These are phyloP conservation scores for Guaruba guarouba DNA, from an alignment of 2,113 vertebrate species.

Conservation along the genomic window DNA sequence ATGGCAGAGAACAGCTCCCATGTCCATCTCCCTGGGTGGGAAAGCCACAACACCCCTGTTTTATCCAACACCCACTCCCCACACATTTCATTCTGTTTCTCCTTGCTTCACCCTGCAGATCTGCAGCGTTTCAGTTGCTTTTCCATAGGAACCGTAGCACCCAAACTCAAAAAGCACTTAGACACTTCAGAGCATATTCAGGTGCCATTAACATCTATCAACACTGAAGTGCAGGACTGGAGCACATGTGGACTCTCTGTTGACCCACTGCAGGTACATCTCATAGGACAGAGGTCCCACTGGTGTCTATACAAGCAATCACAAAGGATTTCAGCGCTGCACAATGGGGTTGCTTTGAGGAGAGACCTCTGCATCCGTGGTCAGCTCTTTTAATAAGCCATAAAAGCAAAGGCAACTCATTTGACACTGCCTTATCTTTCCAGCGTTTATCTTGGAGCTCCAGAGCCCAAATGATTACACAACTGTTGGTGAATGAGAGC, in stretches of 20 bases:
- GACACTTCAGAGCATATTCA: background rate
- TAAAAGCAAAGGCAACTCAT: background rate
- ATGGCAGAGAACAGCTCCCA: rapidly evolving
- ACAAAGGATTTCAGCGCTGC: background rate
- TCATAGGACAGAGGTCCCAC: background rate
- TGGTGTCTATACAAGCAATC: rapidly evolving
- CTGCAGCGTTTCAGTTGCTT: background rate
- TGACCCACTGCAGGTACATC: background rate
- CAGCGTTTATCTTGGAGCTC: background rate
- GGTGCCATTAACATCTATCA: background rate
- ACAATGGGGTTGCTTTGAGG: background rate
- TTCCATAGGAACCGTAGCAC: rapidly evolving
- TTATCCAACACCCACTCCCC: background rate
- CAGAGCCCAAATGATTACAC: background rate
- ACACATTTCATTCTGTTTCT: background rate
- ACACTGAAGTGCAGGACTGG: background rate
- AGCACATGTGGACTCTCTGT: background rate
- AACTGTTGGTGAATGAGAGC: background rate
- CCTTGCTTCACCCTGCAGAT: rapidly evolving
- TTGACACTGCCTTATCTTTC: slow-evolving; percentile 43
- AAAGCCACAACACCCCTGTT: rapidly evolving
- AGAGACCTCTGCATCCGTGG: background rate
- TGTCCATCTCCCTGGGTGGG: background rate
- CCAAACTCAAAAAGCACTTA: background rate
- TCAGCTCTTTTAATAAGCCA: background rate